Evolutionary conservation across 2,888 invertebrate genomes (phyloP), one percentile per base, ranked within the genome.

Genomic region (Hirtodrosophila alboralis): DNA sequence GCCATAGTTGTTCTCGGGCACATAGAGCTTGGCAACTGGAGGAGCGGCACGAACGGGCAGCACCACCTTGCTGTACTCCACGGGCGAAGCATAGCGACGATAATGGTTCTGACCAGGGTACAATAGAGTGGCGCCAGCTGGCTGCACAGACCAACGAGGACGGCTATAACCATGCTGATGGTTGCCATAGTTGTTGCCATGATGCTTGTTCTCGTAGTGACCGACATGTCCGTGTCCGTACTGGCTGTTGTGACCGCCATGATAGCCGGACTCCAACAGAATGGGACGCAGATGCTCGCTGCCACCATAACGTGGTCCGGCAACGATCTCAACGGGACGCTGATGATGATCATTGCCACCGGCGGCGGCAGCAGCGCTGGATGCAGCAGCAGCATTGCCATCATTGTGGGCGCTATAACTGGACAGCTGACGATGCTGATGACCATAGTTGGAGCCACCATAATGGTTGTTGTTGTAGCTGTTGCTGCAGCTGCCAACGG

Each of bases 21-120:
- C 47, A 26, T 26, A 87, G 6, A 88, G 68, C 71, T 83, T 89
- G 73, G 88, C 88, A 27, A 87, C 83, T n/a, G 89, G 83, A 12
- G 61, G 68, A 7, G 77, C 73, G 18, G 75, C 64, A 16, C 75
- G 72, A 37, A 89, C 38, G 53, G 88, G 88, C 68, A 88, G 70
- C 5, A 81, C 43, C 16, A 88, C 77, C 65, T 75, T 78, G 63
- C 80, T 87, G 73, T 87, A 86, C 63, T 63, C 63, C 12, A 78
- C 69, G 4, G 87, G 75, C 12, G 87, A 81, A 10, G 73, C 49
- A 34, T 78, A 80, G n/a, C 72, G 51, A 21, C 65, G 75, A 73
- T 88, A 88, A 70, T 62, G 63, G 59, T 79, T 72, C 64, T 73
- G 75, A 21, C 88, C 88, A 45, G 88, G 79, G 16, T 88, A 75